phyloP scores from a whole-genome alignment of 2,113 vertebrate species.

The Cyphomyrus discorhynchus region DNA sequence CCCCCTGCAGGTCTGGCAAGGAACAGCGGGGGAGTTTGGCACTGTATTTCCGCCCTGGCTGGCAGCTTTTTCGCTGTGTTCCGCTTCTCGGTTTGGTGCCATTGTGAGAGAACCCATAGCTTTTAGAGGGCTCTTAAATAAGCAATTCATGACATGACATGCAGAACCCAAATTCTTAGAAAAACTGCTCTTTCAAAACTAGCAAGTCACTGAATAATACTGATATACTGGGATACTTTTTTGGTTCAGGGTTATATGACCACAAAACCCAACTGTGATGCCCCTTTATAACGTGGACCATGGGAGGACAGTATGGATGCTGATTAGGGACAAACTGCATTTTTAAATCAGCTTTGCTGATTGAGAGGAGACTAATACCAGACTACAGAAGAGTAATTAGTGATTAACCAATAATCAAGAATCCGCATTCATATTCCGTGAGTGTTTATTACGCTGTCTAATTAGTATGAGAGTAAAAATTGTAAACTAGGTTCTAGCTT shows the following conservation, averaged over 20 bases:
- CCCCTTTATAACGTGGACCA: neutral
- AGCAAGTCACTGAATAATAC: neutral
- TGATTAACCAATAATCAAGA: neutral
- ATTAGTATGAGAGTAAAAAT: neutral
- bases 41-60: neutral
- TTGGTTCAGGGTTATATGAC: neutral
- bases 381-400: neutral
- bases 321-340: neutral
- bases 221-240: neutral
- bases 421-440: neutral
- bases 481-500: neutral
- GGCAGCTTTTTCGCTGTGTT: neutral
- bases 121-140: neutral
- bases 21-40: neutral
- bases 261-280: neutral
- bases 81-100: neutral
- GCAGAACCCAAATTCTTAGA: neutral
- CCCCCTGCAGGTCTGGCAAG: neutral
- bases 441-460: neutral
- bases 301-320: neutral
- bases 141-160: neutral
- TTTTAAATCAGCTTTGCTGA: neutral
- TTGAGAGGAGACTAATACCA: neutral
- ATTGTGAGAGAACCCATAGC: neutral
- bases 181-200: neutral